Evolutionary conservation across 2,888 invertebrate genomes (phyloP), one percentile per base, ranked within the genome.

Genomic region (Phalangium opilio): DNA sequence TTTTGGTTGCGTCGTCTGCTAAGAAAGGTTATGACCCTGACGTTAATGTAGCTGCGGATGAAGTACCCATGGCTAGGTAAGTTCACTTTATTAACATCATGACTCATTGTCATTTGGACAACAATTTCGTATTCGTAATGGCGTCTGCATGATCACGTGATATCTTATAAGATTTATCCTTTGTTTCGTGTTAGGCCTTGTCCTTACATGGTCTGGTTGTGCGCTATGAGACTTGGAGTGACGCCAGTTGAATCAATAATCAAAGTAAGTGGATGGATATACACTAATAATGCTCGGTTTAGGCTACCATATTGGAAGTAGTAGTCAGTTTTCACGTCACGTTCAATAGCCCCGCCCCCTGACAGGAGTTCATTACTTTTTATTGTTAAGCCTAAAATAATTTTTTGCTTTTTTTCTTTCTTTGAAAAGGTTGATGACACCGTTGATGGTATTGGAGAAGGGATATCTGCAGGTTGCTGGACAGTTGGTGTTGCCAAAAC

Each of bases 121-220:
- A n/a, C n/a, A n/a, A n/a, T n/a, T n/a, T n/a, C n/a, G n/a, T n/a
- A n/a, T n/a, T n/a, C n/a, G n/a, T n/a, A n/a, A n/a, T n/a, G n/a
- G n/a, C n/a, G n/a, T n/a, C n/a, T n/a, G n/a, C n/a, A n/a, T n/a
- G n/a, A n/a, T n/a, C n/a, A n/a, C n/a, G n/a, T n/a, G n/a, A n/a
- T n/a, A n/a, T n/a, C n/a, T n/a, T n/a, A n/a, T n/a, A n/a, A n/a
- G n/a, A n/a, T n/a, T n/a, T n/a, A n/a, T n/a, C n/a, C n/a, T n/a
- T n/a, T n/a, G n/a, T n/a, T n/a, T n/a, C n/a, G n/a, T n/a, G n/a
- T n/a, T n/a, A 57, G 66, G 18, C 67, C 67, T 8, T 63, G 63
- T 47, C 66, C 67, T 1, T 63, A 63, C 50, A 67, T 67, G 67
- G 57, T 67, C n/a, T 67, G 63, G 56, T 53, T 58, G n/a, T 66